Conservation (phyloP, 2,113 vertebrate genomes). For the Stomatorhinus ivindoensis region DNA sequence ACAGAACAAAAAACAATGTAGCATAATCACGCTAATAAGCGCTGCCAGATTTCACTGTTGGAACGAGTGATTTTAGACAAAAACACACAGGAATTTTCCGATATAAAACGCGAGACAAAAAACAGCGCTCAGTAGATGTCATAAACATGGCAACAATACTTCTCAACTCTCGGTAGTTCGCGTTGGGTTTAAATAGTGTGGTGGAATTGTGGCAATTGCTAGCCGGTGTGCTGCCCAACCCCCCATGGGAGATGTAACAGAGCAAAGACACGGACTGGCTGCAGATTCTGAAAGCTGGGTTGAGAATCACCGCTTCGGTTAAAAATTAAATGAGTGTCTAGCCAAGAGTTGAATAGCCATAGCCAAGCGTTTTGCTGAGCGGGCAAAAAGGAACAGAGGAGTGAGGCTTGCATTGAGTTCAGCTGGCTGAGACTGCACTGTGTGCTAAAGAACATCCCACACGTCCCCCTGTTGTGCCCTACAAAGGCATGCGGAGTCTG, state of each 20-base stretch:
- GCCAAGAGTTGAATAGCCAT: neutral
- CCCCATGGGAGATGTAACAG: neutral
- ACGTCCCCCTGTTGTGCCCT: neutral
- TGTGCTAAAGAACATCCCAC: neutral
- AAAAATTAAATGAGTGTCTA: neutral
- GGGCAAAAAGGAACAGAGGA: neutral
- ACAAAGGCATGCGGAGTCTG: neutral
- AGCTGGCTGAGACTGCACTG: neutral
- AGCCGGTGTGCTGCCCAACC: no score
- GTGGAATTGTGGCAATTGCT: no score
- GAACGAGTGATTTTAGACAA: neutral
- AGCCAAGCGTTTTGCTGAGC: neutral
- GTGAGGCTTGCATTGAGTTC: neutral
- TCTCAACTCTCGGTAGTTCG: no score
- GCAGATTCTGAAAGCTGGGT: neutral
- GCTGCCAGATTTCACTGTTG: neutral
- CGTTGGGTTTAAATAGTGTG: no score
- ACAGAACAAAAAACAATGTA: neutral
- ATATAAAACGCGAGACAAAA: no score
- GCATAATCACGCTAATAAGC: neutral
- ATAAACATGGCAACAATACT: no score
- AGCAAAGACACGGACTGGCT: neutral
- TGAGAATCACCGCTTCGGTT: neutral
- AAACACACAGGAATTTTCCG: neutral
- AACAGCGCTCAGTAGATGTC: no score